Percentiles rank a stretch among this genome's conserved stretches.
phyloP scores from a whole-genome alignment of 2,888 invertebrate genomes.

The Cephus spinipes region DNA sequence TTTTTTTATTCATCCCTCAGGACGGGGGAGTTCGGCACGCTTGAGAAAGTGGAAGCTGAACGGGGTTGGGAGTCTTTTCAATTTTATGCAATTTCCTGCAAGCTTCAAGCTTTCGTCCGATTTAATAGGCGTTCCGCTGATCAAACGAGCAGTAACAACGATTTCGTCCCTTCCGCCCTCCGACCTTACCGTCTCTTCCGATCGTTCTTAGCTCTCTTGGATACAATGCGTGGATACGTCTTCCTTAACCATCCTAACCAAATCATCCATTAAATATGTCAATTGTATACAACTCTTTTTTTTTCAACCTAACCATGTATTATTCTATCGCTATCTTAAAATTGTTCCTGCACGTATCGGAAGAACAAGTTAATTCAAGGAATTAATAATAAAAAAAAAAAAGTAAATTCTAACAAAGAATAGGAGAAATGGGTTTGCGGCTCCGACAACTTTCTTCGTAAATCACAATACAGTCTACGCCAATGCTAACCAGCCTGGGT shows the following conservation, averaged over 20 bases:
- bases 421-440: background rate
- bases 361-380: background rate
- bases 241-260: slow-evolving; percentile 8
- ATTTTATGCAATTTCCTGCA: slow-evolving; percentile 53
- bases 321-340: background rate
- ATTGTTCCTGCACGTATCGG: background rate
- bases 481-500: background rate
- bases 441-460: slow-evolving; percentile 52
- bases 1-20: slow-evolving; percentile 22
- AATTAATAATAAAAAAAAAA: background rate
- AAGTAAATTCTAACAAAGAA: background rate
- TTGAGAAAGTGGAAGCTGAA: background rate
- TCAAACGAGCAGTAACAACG: slow-evolving; percentile 45
- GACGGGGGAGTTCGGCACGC: background rate
- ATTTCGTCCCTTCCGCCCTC: slow-evolving; percentile 18
- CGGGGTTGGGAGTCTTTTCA: slow-evolving; percentile 35
- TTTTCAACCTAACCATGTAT: background rate
- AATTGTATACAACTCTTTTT: background rate
- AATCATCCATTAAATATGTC: background rate
- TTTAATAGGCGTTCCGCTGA: slow-evolving; percentile 49
- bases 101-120: slow-evolving; percentile 42
- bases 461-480: slow-evolving; percentile 45
- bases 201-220: background rate
- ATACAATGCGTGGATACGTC: background rate
- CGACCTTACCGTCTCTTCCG: no score